Conservation (phyloP, 2,797 vertebrate species). For the Muscicapa striata region DNA sequence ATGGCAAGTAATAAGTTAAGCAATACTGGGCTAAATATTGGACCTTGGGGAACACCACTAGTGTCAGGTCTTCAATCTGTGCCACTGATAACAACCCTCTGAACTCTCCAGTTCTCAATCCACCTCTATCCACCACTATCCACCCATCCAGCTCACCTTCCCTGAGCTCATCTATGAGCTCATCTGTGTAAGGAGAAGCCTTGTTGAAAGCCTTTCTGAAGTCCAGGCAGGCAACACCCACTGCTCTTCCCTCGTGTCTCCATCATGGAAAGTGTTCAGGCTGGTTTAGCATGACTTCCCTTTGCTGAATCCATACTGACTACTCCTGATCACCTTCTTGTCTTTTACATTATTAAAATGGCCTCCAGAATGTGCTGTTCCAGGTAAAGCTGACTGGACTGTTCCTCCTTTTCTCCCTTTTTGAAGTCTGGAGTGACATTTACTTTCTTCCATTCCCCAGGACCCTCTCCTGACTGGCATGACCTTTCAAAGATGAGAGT, state of each 20-base stretch:
- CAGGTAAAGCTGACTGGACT: not conserved
- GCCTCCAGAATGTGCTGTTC: accelerated
- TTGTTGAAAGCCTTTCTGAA: not conserved
- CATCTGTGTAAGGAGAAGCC: not conserved
- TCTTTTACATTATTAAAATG: not conserved
- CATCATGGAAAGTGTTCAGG: not conserved
- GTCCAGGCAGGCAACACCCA: not conserved
- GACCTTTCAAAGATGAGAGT: not conserved
- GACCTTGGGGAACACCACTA: too few relatives aligned
- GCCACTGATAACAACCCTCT: not conserved
- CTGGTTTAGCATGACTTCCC: not conserved
- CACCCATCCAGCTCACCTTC: too few relatives aligned
- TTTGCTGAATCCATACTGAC: not conserved
- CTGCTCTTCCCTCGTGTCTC: not conserved
- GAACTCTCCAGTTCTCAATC: not conserved
- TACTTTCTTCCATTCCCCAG: not conserved
- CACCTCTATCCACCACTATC: accelerated
- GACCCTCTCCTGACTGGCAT: not conserved
- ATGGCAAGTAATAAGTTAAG: not conserved
- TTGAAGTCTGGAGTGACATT: not conserved
- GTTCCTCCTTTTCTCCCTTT: not conserved
- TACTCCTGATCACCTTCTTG: not conserved
- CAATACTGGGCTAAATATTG: not conserved
- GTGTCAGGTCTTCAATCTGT: not conserved
- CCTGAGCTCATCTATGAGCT: not conserved